Evolutionary conservation across 2,797 vertebrate genomes (phyloP).

Genomic region (Ctenochaetus hawaiiensis): DNA sequence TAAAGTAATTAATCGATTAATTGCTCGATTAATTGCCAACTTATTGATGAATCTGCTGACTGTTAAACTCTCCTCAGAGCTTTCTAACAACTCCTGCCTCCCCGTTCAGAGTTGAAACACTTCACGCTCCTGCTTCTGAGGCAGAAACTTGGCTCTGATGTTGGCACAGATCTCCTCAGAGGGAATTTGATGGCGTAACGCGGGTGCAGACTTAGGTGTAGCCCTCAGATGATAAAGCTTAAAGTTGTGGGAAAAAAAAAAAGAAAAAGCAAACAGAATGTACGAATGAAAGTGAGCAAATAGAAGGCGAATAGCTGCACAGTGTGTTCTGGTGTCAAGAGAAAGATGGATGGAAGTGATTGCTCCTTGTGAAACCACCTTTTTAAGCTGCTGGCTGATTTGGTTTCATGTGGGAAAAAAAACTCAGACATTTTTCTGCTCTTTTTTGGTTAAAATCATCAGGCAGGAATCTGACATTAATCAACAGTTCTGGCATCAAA

Average conservation of each 20-base stretch:
- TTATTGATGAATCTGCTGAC: too few species aligned
- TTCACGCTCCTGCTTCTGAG: neutral
- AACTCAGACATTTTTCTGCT: neutral
- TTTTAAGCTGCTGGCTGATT: slow-evolving; percentile 1
- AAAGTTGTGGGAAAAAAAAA: neutral
- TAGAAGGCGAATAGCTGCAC: slow-evolving; percentile 18
- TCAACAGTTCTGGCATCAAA: neutral
- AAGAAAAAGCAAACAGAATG: slow-evolving; percentile 41
- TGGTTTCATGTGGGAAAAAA: slow-evolving; percentile 18
- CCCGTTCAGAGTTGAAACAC: slow-evolving; percentile 14
- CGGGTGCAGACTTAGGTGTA: slow-evolving; percentile 18
- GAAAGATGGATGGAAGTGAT: slow-evolving; percentile 39
- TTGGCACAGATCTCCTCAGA: neutral
- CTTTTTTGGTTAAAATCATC: slow-evolving; percentile 1
- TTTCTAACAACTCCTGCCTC: too few species aligned
- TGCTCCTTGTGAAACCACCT: neutral
- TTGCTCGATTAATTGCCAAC: too few species aligned
- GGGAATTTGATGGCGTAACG: slow-evolving; percentile 28
- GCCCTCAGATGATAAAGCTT: slow-evolving; percentile 27
- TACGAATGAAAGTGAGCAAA: slow-evolving; percentile 48
- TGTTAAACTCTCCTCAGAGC: neutral
- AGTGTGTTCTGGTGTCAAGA: slow-evolving; percentile 3
- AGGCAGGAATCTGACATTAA: neutral
- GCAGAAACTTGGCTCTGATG: slow-evolving; percentile 20
- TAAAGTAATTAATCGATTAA: too few species aligned